Conservation (phyloP, 2,888 invertebrate genomes). For the Syrista parreyssii region DNA sequence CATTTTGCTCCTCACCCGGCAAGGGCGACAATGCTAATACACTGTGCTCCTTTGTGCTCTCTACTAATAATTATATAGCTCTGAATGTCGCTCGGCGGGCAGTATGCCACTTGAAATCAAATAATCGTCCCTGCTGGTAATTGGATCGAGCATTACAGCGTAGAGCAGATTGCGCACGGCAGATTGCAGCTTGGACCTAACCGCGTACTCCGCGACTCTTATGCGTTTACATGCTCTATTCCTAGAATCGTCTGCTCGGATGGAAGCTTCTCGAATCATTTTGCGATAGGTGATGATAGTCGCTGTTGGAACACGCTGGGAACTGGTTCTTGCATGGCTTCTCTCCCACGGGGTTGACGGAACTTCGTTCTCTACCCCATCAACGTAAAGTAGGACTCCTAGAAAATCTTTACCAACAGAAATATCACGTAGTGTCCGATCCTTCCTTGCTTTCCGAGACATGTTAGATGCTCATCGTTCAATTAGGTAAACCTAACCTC, state of each 20-base stretch:
- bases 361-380: too few species aligned
- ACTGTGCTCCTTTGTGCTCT: conserved; percentile 4
- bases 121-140: not conserved
- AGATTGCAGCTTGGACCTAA: not conserved
- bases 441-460: not conserved
- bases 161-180: not conserved
- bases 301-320: too few species aligned
- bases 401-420: too few species aligned
- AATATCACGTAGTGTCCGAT: too few species aligned
- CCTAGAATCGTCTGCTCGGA: too few species aligned
- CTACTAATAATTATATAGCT: conserved; percentile 1
- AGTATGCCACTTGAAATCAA: conserved; percentile 1
- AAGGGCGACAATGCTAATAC: conserved; percentile 6
- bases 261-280: too few species aligned
- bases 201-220: too few species aligned
- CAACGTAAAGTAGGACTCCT: too few species aligned
- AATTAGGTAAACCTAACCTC: not conserved
- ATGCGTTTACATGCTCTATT: too few species aligned
- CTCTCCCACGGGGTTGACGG: too few species aligned
- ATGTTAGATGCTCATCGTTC: not conserved
- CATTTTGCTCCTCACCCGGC: conserved; percentile 5
- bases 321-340: too few species aligned
- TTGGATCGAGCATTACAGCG: not conserved
- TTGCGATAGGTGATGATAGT: too few species aligned
- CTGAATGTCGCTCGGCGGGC: conserved; percentile 5